These are phyloP conservation scores for Siniperca chuatsi DNA, from an alignment of 2,113 vertebrate genomes.

Conservation along the genomic window DNA sequence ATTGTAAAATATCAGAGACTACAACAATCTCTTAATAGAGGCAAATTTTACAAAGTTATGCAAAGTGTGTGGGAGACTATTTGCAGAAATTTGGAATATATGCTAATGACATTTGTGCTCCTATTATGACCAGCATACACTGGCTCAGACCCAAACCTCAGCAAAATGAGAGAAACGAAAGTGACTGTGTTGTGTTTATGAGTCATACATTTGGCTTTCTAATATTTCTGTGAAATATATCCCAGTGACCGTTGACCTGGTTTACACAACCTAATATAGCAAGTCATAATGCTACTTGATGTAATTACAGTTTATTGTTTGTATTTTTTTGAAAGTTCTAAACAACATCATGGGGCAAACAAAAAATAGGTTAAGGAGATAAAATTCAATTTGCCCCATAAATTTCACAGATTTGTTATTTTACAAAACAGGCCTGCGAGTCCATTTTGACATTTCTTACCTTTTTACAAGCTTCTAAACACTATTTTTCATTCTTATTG, in stretches of 20 bases:
- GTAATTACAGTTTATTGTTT: background rate
- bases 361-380: background rate
- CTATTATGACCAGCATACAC: conserved; percentile 8
- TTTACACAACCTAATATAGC: conserved; percentile 1
- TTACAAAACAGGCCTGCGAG: background rate
- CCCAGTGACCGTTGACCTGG: background rate
- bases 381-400: background rate
- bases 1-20: conserved; percentile 20
- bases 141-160: conserved; percentile 20
- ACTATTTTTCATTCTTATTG: background rate
- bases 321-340: background rate
- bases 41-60: conserved; percentile 33
- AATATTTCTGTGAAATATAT: conserved; percentile 25
- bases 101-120: conserved; percentile 32
- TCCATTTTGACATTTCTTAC: background rate
- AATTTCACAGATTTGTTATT: background rate
- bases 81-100: conserved; percentile 22
- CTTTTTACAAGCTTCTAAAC: background rate
- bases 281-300: background rate
- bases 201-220: conserved; percentile 11
- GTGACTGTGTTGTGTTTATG: conserved; percentile 8
- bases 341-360: background rate
- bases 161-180: conserved; percentile 10
- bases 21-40: conserved; percentile 23
- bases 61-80: conserved; percentile 35